phyloP scores from a whole-genome alignment of 2,113 vertebrate genomes.

The Trogon surrucura region DNA sequence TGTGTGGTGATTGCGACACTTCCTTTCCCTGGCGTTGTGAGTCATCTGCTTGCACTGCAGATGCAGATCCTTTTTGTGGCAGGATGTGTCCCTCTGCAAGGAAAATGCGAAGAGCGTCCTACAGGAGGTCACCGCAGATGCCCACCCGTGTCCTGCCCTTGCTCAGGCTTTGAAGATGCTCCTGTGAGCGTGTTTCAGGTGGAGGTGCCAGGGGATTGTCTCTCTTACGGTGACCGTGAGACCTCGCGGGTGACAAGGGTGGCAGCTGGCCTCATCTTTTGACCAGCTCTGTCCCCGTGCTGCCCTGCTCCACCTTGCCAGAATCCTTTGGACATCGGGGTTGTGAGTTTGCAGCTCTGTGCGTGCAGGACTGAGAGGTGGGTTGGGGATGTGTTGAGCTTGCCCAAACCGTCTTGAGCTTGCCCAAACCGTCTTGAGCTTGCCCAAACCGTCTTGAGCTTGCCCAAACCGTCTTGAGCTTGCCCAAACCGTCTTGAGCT shows the following conservation, averaged over 20 bases:
- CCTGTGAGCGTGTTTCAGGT: accelerated
- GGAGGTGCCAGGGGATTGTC: not conserved
- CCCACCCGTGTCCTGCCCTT: not conserved
- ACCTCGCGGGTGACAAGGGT: not conserved
- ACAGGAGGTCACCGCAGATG: not conserved
- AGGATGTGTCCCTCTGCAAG: not conserved
- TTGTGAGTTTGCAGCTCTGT: accelerated
- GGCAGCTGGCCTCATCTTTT: not conserved
- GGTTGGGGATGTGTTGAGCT: not conserved
- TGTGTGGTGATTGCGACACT: not conserved
- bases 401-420: not conserved
- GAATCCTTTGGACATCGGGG: not conserved
- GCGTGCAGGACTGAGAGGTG: accelerated
- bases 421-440: not conserved
- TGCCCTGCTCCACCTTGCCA: not conserved
- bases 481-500: not conserved
- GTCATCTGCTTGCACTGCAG: slow-evolving; percentile 43
- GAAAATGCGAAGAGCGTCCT: not conserved
- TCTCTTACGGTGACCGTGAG: not conserved
- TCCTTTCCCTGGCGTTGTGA: not conserved
- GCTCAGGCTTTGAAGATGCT: not conserved
- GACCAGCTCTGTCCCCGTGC: not conserved
- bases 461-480: not conserved
- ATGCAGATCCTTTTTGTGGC: not conserved
- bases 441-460: not conserved